These are phyloP conservation scores for Coenonympha glycerion DNA, from an alignment of 2,888 invertebrate species.

Conservation along the genomic window DNA sequence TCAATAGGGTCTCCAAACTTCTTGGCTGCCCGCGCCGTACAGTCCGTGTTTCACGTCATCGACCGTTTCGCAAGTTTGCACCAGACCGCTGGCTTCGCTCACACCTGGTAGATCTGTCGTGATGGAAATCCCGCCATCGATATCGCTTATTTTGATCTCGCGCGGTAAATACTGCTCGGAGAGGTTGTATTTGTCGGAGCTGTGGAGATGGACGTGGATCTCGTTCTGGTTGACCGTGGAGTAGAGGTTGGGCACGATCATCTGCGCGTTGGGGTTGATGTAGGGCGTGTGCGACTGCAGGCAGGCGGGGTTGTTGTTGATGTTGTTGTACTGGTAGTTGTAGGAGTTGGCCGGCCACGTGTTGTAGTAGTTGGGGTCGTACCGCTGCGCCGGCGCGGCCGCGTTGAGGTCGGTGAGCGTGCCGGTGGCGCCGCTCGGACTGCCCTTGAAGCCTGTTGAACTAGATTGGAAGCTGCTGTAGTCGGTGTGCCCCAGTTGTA, in stretches of 20 bases:
- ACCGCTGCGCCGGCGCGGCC: conserved; percentile 54
- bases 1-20: conserved; percentile 89
- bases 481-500: conserved; percentile 63
- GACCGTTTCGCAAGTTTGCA: conserved; percentile 69
- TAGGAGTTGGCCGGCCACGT: conserved; percentile 79
- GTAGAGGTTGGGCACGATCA: conserved; percentile 87
- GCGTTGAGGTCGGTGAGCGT: conserved; percentile 67
- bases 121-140: conserved; percentile 76
- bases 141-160: conserved; percentile 78
- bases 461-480: conserved; percentile 61
- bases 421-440: conserved; percentile 50
- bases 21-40: conserved; percentile 56
- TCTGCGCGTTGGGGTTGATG: conserved; percentile 78
- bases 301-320: conserved; percentile 71
- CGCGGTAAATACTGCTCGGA: conserved; percentile 78
- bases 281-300: conserved; percentile 76
- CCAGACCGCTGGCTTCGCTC: conserved; percentile 63
- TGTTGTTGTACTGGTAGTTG: conserved; percentile 81
- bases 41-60: conserved; percentile 73
- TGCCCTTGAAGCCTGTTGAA: conserved; percentile 58
- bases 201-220: conserved; percentile 87
- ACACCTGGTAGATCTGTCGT: conserved; percentile 66
- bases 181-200: conserved; percentile 78
- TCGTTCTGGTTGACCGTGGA: conserved; percentile 92
- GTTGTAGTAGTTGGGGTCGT: conserved; percentile 77